Evolutionary conservation across 2,113 vertebrate genomes (phyloP).

Genomic region (Epinephelus fuscoguttatus): DNA sequence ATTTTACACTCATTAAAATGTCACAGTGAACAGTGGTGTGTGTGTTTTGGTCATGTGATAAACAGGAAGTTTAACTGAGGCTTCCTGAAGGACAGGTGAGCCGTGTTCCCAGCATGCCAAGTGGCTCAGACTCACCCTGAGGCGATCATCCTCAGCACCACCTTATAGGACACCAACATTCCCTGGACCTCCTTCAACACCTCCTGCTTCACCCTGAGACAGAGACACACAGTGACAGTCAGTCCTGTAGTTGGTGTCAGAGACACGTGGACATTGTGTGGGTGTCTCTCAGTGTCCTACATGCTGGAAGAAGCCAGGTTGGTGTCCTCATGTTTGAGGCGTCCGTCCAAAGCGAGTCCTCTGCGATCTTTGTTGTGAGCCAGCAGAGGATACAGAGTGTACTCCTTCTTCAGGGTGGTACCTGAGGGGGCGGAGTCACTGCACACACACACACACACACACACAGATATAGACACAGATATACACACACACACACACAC

Average conservation of each 20-base stretch:
- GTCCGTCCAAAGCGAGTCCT: conserved; percentile 94
- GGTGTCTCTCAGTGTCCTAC: conserved; percentile 79
- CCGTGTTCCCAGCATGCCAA: not conserved
- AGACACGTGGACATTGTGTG: too few relatives aligned
- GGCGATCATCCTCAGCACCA: conserved; percentile 90
- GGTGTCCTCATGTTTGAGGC: conserved; percentile 93
- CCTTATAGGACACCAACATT: conserved; percentile 93
- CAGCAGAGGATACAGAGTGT: conserved; percentile 88
- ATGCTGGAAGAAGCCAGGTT: conserved; percentile 94
- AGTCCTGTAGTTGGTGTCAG: too few relatives aligned
- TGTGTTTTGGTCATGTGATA: too few relatives aligned
- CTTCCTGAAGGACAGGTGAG: not conserved
- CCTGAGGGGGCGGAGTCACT: conserved; percentile 89
- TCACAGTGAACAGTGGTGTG: too few relatives aligned
- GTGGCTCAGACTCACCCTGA: conserved; percentile 87
- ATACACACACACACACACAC: not conserved
- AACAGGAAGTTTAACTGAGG: too few relatives aligned
- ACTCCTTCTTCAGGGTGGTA: conserved; percentile 87
- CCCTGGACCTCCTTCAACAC: conserved; percentile 92
- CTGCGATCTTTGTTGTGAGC: conserved; percentile 86
- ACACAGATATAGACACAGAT: too few relatives aligned
- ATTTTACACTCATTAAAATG: not conserved
- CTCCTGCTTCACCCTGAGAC: conserved; percentile 91
- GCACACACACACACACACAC: not conserved
- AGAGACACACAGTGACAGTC: not conserved